Base-by-base conservation (phyloP, 2,888 invertebrate species). In the Drosophila lacicola region DNA sequence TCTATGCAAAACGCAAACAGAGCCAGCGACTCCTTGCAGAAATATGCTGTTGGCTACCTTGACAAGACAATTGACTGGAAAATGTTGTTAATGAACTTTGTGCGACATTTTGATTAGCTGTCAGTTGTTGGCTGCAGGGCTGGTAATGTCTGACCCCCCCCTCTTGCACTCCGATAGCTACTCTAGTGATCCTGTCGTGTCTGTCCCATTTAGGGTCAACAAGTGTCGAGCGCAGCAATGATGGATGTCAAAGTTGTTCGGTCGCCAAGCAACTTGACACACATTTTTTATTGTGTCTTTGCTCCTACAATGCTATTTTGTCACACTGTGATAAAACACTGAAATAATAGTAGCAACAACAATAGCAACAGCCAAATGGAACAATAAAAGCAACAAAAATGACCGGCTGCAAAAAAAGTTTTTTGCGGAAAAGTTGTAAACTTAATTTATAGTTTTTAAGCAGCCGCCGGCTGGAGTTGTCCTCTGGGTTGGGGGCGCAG, bases 21-120 rank as follows among this genome's bases (percentile, higher is more conserved):
- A 57, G 61, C 36, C 47, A 33, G 44, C 44, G 47, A 42, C 41
- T 56, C 21, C 11, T 37, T 42, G 63, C 69, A 70, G 79, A 76
- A 79, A 77, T 77, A 77, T 71, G 74, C 74, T 71, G 68, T 42
- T 68, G 68, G 55, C 51, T 70, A 69, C 64, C 73, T 73, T 73
- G 82, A 83, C 87, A 81, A 70, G 84, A 83, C 86, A 83, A 83
- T 83, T 83, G 83, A 86, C 83, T 86, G 84, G 86, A 86, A 83
- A 83, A 86, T 86, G 84, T 83, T 83, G 86, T 83, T 83, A 83
- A 83, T 83, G 83, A 83, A 83, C 83, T 83, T 86, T 86, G 77
- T 81, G 87, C 81, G 86, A 81, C 87, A 79, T 86, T 83, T 86
- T 83, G 83, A 83, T 83, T 83, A 83, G 83, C 84, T 83, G 84